Base-by-base conservation (phyloP, 2,113 vertebrate species). In the Hippoglossus stenolepis region DNA sequence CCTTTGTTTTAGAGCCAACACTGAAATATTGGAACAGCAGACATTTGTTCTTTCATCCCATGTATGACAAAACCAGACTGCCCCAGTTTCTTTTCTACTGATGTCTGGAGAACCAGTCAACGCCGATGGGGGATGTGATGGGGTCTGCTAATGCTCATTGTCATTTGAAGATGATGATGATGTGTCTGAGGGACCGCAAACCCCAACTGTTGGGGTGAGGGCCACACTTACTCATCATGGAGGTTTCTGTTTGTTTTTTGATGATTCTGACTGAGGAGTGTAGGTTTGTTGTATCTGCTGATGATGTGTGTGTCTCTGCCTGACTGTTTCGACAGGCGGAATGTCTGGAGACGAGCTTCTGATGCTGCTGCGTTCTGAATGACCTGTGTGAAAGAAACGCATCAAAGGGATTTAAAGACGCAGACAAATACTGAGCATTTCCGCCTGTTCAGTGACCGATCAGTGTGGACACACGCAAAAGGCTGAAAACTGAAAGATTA, bases 91-190 rank as follows among this genome's bases (percentile, higher is more conserved):
- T 92, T 94, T 92, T 93, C 81, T 90, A 90, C 91, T 91, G 87
- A 90, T 93, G 91, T 90, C 94, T 93, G 87, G 92, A 89, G 92
- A 93, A 95, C 94, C 93, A 94, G 94, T 95, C 51, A 72, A 31
- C 45, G 60, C 17, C 5, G 26, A 3, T 2, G 2, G 47, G 21
- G 21, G 74, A 26, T 64, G 61, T 95, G 94, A 49, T 24, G 45
- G 63, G 35, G 68, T 72, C 23, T 67, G 47, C 35, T 68, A 13
- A 53, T 43, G 60, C 23, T 57, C 62, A 38, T 24, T 17, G 28
- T 65, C n/a, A 20, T 53, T 20, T 59, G n/a, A 14, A 40, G 59
- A 38, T 24, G 60, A 59, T 24, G 60, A 59, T 51, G 38, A 47
- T 47, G 43, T 67, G 11, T 77, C 76, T 88, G 73, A 88, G 71